Base-by-base conservation (phyloP, 2,888 invertebrate species). In the Anticlea derivata region DNA sequence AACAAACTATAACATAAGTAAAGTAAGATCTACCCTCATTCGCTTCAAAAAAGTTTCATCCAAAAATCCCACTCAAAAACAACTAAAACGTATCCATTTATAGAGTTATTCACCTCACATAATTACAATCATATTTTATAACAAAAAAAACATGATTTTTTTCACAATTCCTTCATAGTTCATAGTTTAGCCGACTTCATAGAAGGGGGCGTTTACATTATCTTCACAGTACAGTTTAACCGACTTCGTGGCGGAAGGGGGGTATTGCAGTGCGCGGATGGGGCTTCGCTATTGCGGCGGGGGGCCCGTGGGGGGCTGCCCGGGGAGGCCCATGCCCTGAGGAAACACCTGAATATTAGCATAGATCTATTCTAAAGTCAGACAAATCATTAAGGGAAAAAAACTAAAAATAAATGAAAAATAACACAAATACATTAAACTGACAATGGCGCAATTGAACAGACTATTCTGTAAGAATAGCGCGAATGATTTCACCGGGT, bases 201-300 rank as follows among this genome's bases (percentile, higher is more conserved):
- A 5, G 10, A 20, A n/a, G 22, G 22, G 11, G 35, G 7, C 7
- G n/a, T n/a, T n/a, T n/a, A n/a, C n/a, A n/a, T n/a, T n/a, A n/a
- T n/a, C n/a, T n/a, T n/a, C n/a, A 17, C 17, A 17, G 17, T 17
- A 17, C 4, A n/a, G 17, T 17, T 37, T 12, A 37, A n/a, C 24
- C 43, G 26, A 44, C 26, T 11, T 34, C n/a, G 2, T 23, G 8
- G 7, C 29, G 13, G 10, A 23, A 35, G 35, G 29, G 30, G 12
- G 45, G 54, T 49, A 54, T 27, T 58, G 62, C 65, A 66, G 71
- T 60, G 76, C 68, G 62, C 64, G 68, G 65, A 63, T 67, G 66
- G 70, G 73, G 73, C 66, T 76, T 75, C 84, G 91, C 88, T 91
- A 90, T 86, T 90, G 90, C 50, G 81, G 87, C 68, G 86, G 80